Evolutionary conservation across 2,797 vertebrate genomes (phyloP).

Genomic region (Mycteria americana): DNA sequence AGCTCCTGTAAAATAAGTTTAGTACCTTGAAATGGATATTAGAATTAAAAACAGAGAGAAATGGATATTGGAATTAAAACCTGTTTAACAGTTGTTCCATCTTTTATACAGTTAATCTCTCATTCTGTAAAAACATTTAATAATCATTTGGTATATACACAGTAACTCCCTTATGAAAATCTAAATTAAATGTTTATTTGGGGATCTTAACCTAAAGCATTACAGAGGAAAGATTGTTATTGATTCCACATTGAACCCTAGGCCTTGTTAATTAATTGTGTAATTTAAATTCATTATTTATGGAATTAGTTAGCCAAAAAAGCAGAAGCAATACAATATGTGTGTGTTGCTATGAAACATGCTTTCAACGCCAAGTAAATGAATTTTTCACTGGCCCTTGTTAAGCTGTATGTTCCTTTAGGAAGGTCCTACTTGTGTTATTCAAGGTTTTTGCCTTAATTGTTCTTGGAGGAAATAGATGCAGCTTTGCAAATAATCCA

Average conservation of each 20-base stretch:
- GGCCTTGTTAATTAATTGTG: conserved; percentile 25
- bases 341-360: background rate
- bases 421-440: conserved; percentile 14
- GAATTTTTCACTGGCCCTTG: conserved; percentile 13
- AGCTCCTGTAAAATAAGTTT: background rate
- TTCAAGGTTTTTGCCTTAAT: conserved; percentile 41
- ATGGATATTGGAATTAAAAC: background rate
- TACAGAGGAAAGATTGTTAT: conserved; percentile 20
- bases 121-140: conserved; percentile 9
- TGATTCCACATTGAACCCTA: conserved; percentile 30
- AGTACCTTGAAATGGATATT: background rate
- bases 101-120: conserved; percentile 8
- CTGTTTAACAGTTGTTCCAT: conserved; percentile 4
- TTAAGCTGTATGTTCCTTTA: conserved; percentile 23
- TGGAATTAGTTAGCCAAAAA: conserved; percentile 54
- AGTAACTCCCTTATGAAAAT: background rate
- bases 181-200: conserved; percentile 44
- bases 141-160: conserved; percentile 21
- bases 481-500: conserved; percentile 30
- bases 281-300: conserved; percentile 61
- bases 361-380: conserved; percentile 3
- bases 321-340: background rate
- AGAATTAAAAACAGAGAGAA: background rate
- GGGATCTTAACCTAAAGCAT: conserved; percentile 13
- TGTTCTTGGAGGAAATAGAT: conserved; percentile 36